These are phyloP conservation scores for Zaprionus kolodkinae DNA, from an alignment of 1,140 invertebrate genomes.

Conservation along the genomic window DNA sequence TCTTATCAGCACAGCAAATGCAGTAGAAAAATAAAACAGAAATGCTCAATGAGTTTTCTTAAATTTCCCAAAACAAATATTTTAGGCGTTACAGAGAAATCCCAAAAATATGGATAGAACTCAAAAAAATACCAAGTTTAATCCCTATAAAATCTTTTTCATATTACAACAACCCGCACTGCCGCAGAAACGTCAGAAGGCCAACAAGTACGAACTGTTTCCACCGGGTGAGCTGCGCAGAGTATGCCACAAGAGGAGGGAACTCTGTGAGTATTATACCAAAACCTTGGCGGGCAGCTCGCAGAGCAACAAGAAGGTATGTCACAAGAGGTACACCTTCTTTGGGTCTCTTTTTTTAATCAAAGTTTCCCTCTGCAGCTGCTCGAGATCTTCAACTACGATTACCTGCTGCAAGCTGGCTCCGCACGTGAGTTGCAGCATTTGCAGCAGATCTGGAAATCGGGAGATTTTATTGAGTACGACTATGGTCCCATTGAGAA, in stretches of 20 bases:
- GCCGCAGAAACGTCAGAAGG: conserved; percentile 58
- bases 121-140: background rate
- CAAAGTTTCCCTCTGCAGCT: conserved; percentile 18
- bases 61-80: background rate
- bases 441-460: conserved; percentile 77
- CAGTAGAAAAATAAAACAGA: background rate
- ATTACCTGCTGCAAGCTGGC: conserved; percentile 69
- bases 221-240: conserved; percentile 53
- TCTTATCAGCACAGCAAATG: no score
- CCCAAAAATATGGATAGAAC: background rate
- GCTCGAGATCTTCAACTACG: conserved; percentile 68
- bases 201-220: conserved; percentile 55
- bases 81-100: background rate
- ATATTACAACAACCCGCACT: background rate
- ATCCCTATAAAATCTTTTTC: background rate
- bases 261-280: conserved; percentile 62
- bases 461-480: conserved; percentile 77
- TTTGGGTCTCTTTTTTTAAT: background rate
- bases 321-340: background rate
- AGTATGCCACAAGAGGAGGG: conserved; percentile 52
- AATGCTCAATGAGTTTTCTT: background rate
- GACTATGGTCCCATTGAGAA: conserved; percentile 83
- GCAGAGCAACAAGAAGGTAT: conserved; percentile 61
- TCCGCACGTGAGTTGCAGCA: conserved; percentile 66
- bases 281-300: conserved; percentile 61